Evolutionary conservation across 2,888 invertebrate genomes (phyloP).

Genomic region (Diaprepes abbreviatus): DNA sequence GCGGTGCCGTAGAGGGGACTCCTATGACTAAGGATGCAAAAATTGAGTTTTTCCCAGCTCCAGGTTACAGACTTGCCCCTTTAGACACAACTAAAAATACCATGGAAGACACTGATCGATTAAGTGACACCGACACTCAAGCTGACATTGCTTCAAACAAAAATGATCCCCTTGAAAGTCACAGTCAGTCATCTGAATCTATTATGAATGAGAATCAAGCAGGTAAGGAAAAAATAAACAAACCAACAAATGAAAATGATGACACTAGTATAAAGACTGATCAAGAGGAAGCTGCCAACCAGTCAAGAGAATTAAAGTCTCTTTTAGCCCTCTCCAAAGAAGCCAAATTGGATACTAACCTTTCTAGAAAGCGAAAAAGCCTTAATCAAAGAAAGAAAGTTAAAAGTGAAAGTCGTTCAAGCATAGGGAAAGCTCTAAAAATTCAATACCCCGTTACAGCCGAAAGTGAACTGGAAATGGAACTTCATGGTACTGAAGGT

Average conservation of each 20-base stretch:
- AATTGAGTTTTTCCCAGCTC: neutral
- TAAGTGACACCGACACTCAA: conserved; percentile 32
- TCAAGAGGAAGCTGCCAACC: conserved; percentile 26
- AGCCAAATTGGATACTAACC: conserved; percentile 74
- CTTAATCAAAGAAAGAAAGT: conserved; percentile 56
- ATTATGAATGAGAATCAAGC: conserved; percentile 31
- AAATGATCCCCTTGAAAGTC: conserved; percentile 19
- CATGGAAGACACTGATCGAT: conserved; percentile 16
- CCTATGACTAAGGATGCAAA: neutral
- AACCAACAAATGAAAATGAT: conserved; percentile 38
- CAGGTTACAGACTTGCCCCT: neutral
- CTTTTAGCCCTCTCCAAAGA: conserved; percentile 78
- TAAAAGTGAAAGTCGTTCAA: conserved; percentile 30
- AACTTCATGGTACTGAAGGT: conserved; percentile 50
- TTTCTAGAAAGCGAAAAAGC: conserved; percentile 68
- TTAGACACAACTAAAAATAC: neutral
- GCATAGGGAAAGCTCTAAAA: conserved; percentile 32
- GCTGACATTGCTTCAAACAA: conserved; percentile 19
- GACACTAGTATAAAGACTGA: conserved; percentile 29
- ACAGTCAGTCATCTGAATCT: conserved; percentile 25
- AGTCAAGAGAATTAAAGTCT: conserved; percentile 71
- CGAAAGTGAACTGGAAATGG: conserved; percentile 59
- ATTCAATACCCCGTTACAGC: conserved; percentile 60
- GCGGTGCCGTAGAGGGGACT: conserved; percentile 15
- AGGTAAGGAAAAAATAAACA: conserved; percentile 29